These are phyloP conservation scores for Boloria selene DNA, from an alignment of 2,888 invertebrate genomes.

Conservation along the genomic window DNA sequence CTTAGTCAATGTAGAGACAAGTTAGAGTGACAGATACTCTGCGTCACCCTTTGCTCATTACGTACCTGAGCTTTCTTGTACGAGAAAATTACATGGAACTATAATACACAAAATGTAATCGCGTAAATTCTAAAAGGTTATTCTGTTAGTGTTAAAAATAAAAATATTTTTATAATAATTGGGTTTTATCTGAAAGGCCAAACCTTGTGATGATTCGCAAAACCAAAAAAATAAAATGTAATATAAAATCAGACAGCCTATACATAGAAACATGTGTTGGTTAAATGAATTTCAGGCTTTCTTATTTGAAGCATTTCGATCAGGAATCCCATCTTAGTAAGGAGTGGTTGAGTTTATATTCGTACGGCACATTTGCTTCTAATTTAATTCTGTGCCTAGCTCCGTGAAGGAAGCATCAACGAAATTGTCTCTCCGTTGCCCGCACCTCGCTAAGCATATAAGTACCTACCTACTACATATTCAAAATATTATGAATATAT, in stretches of 20 bases:
- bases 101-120: neutral
- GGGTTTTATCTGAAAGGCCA: too few relatives aligned
- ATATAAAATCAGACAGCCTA: neutral
- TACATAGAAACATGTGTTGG: neutral
- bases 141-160: too few relatives aligned
- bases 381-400: slow-evolving; percentile 77
- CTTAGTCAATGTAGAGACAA: slow-evolving; percentile 31
- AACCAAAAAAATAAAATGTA: neutral
- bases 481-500: neutral
- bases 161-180: too few relatives aligned
- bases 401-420: slow-evolving; percentile 74
- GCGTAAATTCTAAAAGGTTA: too few relatives aligned
- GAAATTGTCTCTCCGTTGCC: slow-evolving; percentile 23
- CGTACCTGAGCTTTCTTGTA: slow-evolving; percentile 14
- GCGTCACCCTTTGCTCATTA: slow-evolving; percentile 32
- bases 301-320: slow-evolving; percentile 30
- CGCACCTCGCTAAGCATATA: slow-evolving; percentile 6
- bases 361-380: slow-evolving; percentile 78
- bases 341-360: slow-evolving; percentile 48
- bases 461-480: slow-evolving; percentile 7
- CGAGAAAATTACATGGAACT: slow-evolving; percentile 3
- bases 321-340: slow-evolving; percentile 39
- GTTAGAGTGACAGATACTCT: slow-evolving; percentile 32
- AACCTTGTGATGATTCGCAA: neutral
- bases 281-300: slow-evolving; percentile 16